A percentile compares a stretch with the other conserved stretches of the same genome.
Evolutionary conservation across 2,888 invertebrate species (phyloP).

Genomic region (Endomychus coccineus): DNA sequence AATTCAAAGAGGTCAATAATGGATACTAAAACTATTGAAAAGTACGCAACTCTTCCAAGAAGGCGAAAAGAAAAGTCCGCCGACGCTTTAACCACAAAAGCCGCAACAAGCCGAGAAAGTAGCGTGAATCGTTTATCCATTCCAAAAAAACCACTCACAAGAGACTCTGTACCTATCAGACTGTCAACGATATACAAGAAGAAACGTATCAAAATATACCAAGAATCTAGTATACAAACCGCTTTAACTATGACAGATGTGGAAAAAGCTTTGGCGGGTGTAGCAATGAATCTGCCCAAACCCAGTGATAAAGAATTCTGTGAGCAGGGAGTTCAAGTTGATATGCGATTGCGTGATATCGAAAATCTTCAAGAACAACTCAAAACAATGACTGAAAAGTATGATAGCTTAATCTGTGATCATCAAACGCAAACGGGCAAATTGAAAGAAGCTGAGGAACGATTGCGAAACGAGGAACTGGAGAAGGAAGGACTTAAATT

Average conservation of each 20-base stretch:
- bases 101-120: constrained; percentile 24
- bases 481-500: constrained; percentile 67
- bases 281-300: constrained; percentile 35
- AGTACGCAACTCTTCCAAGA: constrained; percentile 72
- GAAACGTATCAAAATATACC: constrained; percentile 64
- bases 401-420: constrained; percentile 50
- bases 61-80: constrained; percentile 60
- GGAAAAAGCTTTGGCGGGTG: constrained; percentile 62
- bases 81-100: constrained; percentile 33
- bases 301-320: constrained; percentile 36
- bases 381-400: constrained; percentile 52
- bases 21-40: constrained; percentile 54
- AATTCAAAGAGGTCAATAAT: constrained; percentile 34
- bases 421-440: constrained; percentile 40
- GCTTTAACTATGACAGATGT: constrained; percentile 65
- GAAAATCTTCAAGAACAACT: constrained; percentile 54
- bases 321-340: constrained; percentile 40
- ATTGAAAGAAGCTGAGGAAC: constrained; percentile 51
- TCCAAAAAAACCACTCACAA: constrained; percentile 27
- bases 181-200: constrained; percentile 25
- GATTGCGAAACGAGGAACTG: constrained; percentile 60
- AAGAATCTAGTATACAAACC: constrained; percentile 72
- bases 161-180: constrained; percentile 30
- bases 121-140: constrained; percentile 21
- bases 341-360: constrained; percentile 57